Base-by-base conservation (phyloP, 2,113 vertebrate genomes). In the Bambusicola thoracicus region DNA sequence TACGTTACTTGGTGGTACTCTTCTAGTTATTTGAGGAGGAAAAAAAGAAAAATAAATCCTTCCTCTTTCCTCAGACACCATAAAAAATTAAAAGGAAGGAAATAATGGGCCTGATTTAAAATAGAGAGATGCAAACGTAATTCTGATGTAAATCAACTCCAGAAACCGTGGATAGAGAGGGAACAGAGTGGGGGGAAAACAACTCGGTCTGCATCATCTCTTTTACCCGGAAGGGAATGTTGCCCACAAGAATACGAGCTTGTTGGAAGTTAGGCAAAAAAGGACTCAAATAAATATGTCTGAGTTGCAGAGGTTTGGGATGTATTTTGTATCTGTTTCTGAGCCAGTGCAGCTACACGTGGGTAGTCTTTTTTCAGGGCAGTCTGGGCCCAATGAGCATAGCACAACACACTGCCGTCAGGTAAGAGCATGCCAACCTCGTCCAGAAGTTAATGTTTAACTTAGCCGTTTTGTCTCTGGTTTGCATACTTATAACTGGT, bases 221-320 rank as follows among this genome's bases (percentile, higher is more conserved):
- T 75, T 86, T 72, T 89, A 75, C 74, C 78, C 53, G 34, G 36
- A 56, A 68, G 76, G 30, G 30, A 87, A 76, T 43, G 75, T 51
- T 79, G 53, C 85, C 87, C 85, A 27, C 13, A 65, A 44, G 92
- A 91, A 58, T 80, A 91, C 10, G 48, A 49, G 53, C 53, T 82
- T 85, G 75, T 15, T 82, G 81, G 84, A 92, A 95, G 92, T 76
- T 43, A 46, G 75, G 69, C 63, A 75, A 84, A 22, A 65, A 74
- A 93, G 44, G 44, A 34, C 34, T 46, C 27, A 78, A 83, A 84
- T 44, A 70, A 69, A 36, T 84, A 17, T 25, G 27, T 78, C 73
- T 61, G 84, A 72, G 32, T 76, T 79, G 66, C 25, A 79, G 62
- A 0, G 0, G 21, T 80, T 87, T 65, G 61, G 2, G 0, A 2